Evolutionary conservation across 2,797 vertebrate species (phyloP).

Genomic region (Rhinoraja longicauda): DNA sequence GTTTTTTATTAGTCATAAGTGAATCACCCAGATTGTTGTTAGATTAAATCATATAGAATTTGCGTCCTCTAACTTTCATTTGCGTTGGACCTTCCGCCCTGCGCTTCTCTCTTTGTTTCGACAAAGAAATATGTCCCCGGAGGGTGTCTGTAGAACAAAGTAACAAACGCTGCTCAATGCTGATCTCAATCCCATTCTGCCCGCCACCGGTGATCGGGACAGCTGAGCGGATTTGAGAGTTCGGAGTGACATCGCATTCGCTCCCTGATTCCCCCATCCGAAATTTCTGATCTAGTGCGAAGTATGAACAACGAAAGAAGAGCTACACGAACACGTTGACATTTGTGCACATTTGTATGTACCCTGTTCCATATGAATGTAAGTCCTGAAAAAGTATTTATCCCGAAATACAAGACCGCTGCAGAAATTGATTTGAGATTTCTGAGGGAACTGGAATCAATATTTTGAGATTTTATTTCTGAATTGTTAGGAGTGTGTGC

Average conservation of each 20-base stretch:
- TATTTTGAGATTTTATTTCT: neutral
- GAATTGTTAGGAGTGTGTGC: neutral
- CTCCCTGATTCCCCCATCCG: neutral
- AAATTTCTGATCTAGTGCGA: neutral
- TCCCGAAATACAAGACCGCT: neutral
- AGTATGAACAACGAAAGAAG: neutral
- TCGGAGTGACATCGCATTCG: neutral
- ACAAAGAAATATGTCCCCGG: neutral
- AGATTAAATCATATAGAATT: neutral
- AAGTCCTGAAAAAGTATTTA: no score
- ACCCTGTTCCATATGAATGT: no score
- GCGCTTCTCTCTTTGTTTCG: neutral
- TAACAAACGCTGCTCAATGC: slow-evolving; percentile 39
- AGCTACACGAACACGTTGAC: no score
- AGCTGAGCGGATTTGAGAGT: slow-evolving; percentile 46
- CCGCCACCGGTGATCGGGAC: slow-evolving; percentile 43
- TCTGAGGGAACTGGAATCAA: neutral
- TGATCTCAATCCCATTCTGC: slow-evolving; percentile 43
- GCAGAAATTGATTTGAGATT: neutral
- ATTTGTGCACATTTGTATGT: no score
- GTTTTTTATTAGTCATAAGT: neutral
- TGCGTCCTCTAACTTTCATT: neutral
- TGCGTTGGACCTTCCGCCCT: neutral
- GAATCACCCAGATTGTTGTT: neutral
- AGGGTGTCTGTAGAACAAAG: neutral